phyloP scores from a whole-genome alignment of 2,888 invertebrate genomes.

The Cartodere bifasciata region DNA sequence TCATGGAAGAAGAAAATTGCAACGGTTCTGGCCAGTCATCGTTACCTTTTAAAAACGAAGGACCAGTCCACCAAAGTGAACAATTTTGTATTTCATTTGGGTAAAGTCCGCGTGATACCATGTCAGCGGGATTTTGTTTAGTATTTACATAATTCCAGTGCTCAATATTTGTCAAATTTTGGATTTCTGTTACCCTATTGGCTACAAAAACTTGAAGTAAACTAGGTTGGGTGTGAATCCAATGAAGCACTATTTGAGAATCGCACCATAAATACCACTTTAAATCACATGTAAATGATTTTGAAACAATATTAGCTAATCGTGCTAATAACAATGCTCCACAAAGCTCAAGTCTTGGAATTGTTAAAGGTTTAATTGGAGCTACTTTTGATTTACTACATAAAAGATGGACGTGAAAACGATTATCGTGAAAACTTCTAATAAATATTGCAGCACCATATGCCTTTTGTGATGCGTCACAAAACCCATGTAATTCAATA shows the following conservation, averaged over 20 bases:
- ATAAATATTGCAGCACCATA: too few species aligned
- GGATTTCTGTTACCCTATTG: constrained; percentile 1
- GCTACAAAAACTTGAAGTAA: too few species aligned
- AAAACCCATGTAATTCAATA: not conserved
- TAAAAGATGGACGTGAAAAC: too few species aligned
- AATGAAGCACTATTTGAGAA: not conserved
- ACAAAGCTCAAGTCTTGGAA: not conserved
- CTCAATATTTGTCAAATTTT: not conserved
- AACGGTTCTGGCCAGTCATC: not conserved
- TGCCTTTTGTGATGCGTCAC: constrained; percentile 2
- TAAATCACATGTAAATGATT: too few species aligned
- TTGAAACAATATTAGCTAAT: not conserved
- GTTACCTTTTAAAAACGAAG: not conserved
- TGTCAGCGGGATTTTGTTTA: constrained; percentile 1
- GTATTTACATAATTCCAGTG: constrained; percentile 1
- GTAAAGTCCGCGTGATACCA: not conserved
- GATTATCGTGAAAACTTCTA: too few species aligned
- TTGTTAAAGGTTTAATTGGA: not conserved
- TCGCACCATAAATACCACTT: too few species aligned
- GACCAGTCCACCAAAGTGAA: not conserved
- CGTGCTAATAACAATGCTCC: not conserved
- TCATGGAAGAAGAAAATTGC: too few species aligned
- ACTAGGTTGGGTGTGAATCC: not conserved
- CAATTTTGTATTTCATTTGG: not conserved
- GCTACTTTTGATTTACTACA: constrained; percentile 1